A percentile compares a stretch with the other conserved stretches of the same genome.
Evolutionary conservation across 2,113 vertebrate species (phyloP).

Genomic region (Vombatus ursinus): DNA sequence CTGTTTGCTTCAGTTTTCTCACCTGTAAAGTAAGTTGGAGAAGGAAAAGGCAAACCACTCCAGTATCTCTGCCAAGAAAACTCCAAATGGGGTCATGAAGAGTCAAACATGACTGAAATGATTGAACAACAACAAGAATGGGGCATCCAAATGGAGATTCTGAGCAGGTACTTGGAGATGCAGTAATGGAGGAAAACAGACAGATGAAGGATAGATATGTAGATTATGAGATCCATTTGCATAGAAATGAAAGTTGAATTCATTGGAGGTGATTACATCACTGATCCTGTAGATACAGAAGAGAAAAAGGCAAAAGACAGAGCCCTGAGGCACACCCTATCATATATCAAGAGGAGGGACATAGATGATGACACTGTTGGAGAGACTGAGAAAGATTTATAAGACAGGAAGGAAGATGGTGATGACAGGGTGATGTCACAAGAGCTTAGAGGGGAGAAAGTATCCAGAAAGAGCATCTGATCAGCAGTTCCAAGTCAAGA

Average conservation of each 20-base stretch:
- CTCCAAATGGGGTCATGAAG: neutral
- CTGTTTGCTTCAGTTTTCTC: neutral
- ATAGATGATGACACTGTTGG: neutral
- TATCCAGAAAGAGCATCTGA: neutral
- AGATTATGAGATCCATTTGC: neutral
- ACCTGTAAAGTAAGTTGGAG: neutral
- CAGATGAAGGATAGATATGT: neutral
- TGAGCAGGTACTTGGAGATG: neutral
- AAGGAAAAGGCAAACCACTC: neutral
- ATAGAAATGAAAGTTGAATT: neutral
- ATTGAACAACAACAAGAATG: neutral
- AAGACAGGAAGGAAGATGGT: neutral
- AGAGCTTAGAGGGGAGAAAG: neutral
- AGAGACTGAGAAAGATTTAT: neutral
- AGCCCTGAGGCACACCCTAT: neutral
- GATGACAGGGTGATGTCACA: neutral
- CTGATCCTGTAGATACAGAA: neutral
- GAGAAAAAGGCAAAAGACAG: neutral
- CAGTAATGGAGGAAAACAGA: too few species aligned
- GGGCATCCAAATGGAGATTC: neutral
- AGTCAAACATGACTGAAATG: neutral
- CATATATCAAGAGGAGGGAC: neutral
- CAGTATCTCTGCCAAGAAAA: neutral
- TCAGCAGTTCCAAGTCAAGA: neutral
- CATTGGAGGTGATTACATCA: neutral